Evolutionary conservation across 2,113 vertebrate genomes (phyloP).

Genomic region (Zosterops hypoxanthus): DNA sequence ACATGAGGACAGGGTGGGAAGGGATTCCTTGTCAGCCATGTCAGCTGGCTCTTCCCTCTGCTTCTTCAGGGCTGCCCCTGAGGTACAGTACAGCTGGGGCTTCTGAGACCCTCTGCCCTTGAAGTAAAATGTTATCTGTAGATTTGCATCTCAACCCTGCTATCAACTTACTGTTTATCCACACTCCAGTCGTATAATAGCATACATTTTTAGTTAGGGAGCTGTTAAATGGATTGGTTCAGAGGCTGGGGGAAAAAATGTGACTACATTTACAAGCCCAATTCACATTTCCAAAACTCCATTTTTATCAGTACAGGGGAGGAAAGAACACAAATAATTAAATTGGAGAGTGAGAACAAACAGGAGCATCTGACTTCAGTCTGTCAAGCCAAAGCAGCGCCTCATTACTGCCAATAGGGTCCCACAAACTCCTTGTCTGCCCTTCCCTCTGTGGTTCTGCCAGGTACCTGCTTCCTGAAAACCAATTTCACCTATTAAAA

Average conservation of each 20-base stretch:
- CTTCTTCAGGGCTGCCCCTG: not conserved
- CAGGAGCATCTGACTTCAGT: not conserved
- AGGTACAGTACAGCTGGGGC: not conserved
- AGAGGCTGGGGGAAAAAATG: not conserved
- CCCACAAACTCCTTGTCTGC: not conserved
- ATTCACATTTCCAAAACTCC: not conserved
- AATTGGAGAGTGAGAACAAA: not conserved
- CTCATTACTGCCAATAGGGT: not conserved
- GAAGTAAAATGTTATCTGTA: conserved; percentile 10
- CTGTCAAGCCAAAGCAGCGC: not conserved
- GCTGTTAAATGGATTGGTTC: not conserved
- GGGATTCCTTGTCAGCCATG: not conserved
- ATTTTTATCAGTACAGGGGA: not conserved
- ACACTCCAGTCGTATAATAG: not conserved
- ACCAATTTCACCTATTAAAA: not conserved
- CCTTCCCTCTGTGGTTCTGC: not conserved
- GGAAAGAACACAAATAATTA: not conserved
- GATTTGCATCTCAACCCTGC: not conserved
- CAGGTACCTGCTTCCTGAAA: not conserved
- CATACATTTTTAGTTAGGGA: not conserved
- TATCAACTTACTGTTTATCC: not conserved
- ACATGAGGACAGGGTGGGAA: not conserved
- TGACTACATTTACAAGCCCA: not conserved
- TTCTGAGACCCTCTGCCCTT: not conserved
- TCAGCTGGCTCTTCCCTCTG: not conserved